phyloP scores from a whole-genome alignment of 2,113 vertebrate species.

The Pantherophis guttatus region DNA sequence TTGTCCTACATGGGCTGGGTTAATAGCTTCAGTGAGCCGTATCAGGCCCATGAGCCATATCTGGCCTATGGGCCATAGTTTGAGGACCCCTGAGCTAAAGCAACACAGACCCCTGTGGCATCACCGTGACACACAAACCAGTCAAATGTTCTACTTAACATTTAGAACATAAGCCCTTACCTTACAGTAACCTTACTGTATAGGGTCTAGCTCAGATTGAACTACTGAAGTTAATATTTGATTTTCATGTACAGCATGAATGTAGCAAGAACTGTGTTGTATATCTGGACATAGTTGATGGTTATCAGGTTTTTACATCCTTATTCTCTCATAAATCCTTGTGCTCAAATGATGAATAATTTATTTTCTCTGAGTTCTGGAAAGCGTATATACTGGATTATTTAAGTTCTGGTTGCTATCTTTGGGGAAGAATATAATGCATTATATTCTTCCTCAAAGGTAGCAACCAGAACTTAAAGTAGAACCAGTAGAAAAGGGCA shows the following conservation, averaged over 20 bases:
- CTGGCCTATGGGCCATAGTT: no score
- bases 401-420: neutral
- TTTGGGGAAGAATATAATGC: neutral
- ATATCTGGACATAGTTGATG: neutral
- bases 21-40: no score
- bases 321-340: neutral
- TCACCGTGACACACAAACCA: no score
- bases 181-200: neutral
- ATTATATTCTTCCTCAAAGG: no score
- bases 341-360: neutral
- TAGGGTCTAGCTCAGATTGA: neutral
- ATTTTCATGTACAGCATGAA: neutral
- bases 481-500: neutral
- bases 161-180: neutral
- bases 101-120: neutral
- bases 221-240: neutral
- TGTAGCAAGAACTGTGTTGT: neutral
- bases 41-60: no score
- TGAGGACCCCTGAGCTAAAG: neutral
- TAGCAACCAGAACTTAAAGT: no score
- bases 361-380: neutral
- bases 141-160: neutral
- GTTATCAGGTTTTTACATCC: neutral
- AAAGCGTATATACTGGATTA: neutral
- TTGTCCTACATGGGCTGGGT: no score